Conservation (phyloP, 2,888 invertebrate genomes). For the Sarcophaga caerulescens region DNA sequence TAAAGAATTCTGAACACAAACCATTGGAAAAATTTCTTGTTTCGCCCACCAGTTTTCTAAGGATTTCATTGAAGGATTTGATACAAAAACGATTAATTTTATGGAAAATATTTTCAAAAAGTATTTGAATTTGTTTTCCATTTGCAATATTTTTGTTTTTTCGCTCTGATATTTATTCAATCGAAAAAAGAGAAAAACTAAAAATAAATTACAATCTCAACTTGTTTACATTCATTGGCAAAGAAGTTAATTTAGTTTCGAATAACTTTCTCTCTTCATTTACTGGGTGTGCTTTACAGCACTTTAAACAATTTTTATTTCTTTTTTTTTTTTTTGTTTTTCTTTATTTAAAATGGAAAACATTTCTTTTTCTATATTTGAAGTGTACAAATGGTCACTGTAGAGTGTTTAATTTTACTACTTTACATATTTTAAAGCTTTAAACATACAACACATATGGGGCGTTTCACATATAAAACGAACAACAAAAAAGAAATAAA, state of each 20-base stretch:
- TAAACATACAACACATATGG: no score
- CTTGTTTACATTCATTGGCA: background rate
- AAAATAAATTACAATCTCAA: background rate
- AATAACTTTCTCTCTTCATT: background rate
- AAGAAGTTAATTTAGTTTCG: slow-evolving; percentile 12
- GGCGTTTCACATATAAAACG: no score
- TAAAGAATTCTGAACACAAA: no score
- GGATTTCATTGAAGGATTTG: no score
- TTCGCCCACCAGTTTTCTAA: no score
- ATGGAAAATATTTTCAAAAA: no score
- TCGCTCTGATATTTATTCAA: background rate
- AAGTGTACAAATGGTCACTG: background rate
- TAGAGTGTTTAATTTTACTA: slow-evolving; percentile 7
- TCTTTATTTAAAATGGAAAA: background rate
- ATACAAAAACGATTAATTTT: no score
- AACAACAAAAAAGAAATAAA: no score
- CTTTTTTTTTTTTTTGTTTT: background rate
- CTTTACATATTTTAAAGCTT: no score
- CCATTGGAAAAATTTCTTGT: no score
- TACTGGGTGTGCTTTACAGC: background rate
- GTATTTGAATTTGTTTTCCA: no score
- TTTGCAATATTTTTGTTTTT: no score
- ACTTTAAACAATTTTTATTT: background rate
- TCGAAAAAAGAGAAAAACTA: background rate
- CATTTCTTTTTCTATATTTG: background rate